These are phyloP conservation scores for Zeuzera pyrina DNA, from an alignment of 2,888 invertebrate species.

Conservation along the genomic window DNA sequence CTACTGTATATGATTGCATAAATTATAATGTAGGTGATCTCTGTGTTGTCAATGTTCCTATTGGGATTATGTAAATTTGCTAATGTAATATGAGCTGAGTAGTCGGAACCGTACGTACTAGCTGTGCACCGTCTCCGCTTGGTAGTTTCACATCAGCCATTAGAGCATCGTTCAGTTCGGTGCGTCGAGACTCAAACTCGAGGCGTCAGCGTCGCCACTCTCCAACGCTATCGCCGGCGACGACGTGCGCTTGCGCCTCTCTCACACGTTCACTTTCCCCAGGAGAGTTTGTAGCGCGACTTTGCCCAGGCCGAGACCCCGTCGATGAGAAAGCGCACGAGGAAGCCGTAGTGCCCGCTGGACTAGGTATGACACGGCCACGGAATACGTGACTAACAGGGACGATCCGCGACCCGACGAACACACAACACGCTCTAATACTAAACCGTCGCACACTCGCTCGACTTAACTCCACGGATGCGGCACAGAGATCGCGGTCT, in stretches of 20 bases:
- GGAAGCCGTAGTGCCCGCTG: slow-evolving; percentile 22
- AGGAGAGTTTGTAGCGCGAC: slow-evolving; percentile 52
- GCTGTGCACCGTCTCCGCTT: slow-evolving; percentile 30
- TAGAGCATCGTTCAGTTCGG: background rate
- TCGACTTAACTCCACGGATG: slow-evolving; percentile 20
- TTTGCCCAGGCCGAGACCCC: slow-evolving; percentile 32
- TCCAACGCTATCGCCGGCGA: background rate
- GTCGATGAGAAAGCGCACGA: slow-evolving; percentile 15
- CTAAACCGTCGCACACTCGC: background rate
- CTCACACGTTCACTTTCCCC: slow-evolving; percentile 39
- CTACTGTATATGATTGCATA: slow-evolving; percentile 36
- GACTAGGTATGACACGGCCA: slow-evolving; percentile 28
- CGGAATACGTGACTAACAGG: slow-evolving; percentile 15
- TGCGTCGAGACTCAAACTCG: background rate
- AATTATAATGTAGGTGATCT: slow-evolving; percentile 49
- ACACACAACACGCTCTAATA: background rate
- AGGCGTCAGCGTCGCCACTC: background rate
- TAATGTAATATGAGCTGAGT: slow-evolving; percentile 30
- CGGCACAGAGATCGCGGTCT: slow-evolving; percentile 34
- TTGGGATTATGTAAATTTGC: slow-evolving; percentile 31
- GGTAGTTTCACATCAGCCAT: slow-evolving; percentile 20
- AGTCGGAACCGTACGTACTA: slow-evolving; percentile 30
- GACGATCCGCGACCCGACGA: slow-evolving; percentile 8
- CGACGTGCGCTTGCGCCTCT: slow-evolving; percentile 6
- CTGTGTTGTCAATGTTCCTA: slow-evolving; percentile 57